Evolutionary conservation across 2,797 vertebrate species (phyloP).

Genomic region (Pseudomugil tenellus): DNA sequence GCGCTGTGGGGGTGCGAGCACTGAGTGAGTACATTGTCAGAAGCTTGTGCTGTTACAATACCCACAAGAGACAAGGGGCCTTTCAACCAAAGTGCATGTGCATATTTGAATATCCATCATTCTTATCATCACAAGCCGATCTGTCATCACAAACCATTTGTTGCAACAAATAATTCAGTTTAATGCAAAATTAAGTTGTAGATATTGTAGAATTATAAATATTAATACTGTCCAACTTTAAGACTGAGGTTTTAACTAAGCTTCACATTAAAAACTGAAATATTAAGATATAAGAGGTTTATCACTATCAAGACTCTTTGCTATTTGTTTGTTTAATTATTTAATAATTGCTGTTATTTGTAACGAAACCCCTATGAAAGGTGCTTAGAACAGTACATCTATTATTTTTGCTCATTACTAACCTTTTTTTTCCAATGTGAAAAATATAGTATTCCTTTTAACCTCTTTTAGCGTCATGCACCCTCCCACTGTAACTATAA

Average conservation of each 20-base stretch:
- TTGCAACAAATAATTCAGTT: background rate
- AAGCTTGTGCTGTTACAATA: conserved; percentile 42
- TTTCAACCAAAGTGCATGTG: conserved; percentile 70
- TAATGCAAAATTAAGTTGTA: conserved; percentile 1
- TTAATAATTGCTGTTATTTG: background rate
- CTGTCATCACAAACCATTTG: conserved; percentile 26
- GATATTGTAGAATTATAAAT: background rate
- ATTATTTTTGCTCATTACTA: conserved; percentile 50
- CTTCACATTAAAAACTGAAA: background rate
- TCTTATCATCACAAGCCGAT: conserved; percentile 56
- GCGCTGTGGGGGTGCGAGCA: conserved; percentile 48
- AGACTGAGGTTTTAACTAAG: background rate
- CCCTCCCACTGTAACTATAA: conserved; percentile 78
- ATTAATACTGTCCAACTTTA: background rate
- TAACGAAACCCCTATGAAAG: conserved; percentile 1
- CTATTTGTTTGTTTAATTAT: background rate
- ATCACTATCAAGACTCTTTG: background rate
- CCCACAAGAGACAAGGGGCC: conserved; percentile 57
- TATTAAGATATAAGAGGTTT: background rate
- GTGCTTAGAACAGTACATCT: conserved; percentile 1
- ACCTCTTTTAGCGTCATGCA: conserved; percentile 76
- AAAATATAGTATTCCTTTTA: conserved; percentile 69
- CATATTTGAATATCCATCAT: conserved; percentile 69
- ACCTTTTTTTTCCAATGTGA: conserved; percentile 51
- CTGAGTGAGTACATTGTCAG: conserved; percentile 57